Base-by-base conservation (phyloP, 2,888 invertebrate species). In the Mythimna lalbum region DNA sequence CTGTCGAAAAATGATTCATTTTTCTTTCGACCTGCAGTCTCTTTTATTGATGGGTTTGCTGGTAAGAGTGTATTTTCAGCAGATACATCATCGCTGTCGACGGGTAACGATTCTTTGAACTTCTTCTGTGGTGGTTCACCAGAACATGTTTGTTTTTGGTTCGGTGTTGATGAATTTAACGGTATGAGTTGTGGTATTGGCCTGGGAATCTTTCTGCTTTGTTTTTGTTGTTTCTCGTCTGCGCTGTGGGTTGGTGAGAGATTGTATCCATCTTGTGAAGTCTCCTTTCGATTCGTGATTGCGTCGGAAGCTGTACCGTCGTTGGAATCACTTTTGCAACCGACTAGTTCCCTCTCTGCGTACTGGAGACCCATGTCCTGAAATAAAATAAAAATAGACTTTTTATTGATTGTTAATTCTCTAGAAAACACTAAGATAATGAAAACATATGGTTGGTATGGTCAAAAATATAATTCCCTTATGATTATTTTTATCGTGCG, bases 1-100 rank as follows among this genome's bases (percentile, higher is more conserved):
- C 97, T 97, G 88, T 98, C 98, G 88, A 98, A 98, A 90, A 98
- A 98, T 56, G 98, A 98, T 56, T 97, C 97, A 86, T 97, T 97
- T 90, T 97, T 97, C 92, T 97, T 97, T 82, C 93, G 91, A 4
- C 85, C 87, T 59, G 86, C 80, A 31, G 86, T 90, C 73, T 95
- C 95, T 86, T 94, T 95, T 49, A 84, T 68, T n/a, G 69, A 77
- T 50, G 81, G 74, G 33, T 87, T 91, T 66, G 91, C 87, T 57
- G 94, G 92, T 80, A 91, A 89, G 53, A 92, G 76, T 53, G 91
- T 89, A 61, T 93, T 90, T 76, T 95, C 94, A 50, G 88, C 84
- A 36, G 92, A 88, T 59, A 91, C 78, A 67, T 85, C 86, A 52
- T 81, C 73, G 19, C 83, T 71, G 33, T 90, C 89, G 23, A 77